Conservation (phyloP, 2,113 vertebrate species). For the Chaetorhynchus papuensis region DNA sequence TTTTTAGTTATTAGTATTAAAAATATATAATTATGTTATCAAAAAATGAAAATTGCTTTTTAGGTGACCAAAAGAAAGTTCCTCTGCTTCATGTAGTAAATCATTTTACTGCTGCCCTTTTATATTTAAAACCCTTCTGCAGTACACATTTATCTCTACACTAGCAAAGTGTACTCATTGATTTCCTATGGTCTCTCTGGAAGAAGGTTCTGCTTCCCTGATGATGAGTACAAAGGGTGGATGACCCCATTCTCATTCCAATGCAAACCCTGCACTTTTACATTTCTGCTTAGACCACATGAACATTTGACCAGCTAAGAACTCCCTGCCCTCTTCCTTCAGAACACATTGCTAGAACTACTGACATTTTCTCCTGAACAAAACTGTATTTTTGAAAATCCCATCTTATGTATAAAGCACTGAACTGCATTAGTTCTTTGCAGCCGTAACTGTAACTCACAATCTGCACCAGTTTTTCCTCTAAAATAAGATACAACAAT, state of each 20-base stretch:
- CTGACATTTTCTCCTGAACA: slow-evolving; percentile 37
- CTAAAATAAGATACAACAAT: not conserved
- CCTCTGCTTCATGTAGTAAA: slow-evolving; percentile 56
- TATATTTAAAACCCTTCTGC: slow-evolving; percentile 72
- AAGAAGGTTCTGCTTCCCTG: slow-evolving; percentile 85
- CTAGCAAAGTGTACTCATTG: slow-evolving; percentile 83
- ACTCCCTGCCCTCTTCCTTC: slow-evolving; percentile 47
- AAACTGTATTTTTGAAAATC: slow-evolving; percentile 24
- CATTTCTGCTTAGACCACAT: slow-evolving; percentile 61
- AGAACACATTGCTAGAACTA: slow-evolving; percentile 33
- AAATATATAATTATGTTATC: slow-evolving; percentile 26
- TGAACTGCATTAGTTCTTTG: slow-evolving; percentile 12
- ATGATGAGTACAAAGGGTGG: slow-evolving; percentile 84
- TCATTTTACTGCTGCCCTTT: slow-evolving; percentile 74
- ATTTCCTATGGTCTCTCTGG: slow-evolving; percentile 87
- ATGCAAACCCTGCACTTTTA: slow-evolving; percentile 75
- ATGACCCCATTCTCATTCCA: slow-evolving; percentile 84
- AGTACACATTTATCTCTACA: slow-evolving; percentile 69
- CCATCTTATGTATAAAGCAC: not conserved
- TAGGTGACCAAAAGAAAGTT: slow-evolving; percentile 63
- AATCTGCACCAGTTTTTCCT: not conserved
- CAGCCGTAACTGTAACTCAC: slow-evolving; percentile 20
- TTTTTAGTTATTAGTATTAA: not conserved
- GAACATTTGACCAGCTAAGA: slow-evolving; percentile 42
- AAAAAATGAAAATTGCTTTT: slow-evolving; percentile 58